These are phyloP conservation scores for Stenichneumon culpator DNA, from an alignment of 2,888 invertebrate species.

Conservation along the genomic window DNA sequence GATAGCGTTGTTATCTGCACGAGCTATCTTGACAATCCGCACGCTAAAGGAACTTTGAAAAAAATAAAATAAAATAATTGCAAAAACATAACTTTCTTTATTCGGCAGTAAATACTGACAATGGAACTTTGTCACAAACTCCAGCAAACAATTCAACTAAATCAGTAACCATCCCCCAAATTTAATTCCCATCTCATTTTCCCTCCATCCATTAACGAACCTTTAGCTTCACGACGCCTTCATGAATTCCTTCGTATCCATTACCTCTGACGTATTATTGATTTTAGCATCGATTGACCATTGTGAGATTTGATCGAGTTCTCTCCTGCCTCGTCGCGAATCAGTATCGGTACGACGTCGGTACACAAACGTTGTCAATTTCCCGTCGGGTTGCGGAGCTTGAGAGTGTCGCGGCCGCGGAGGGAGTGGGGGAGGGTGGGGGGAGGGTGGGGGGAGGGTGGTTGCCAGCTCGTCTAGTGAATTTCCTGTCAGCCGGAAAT, in stretches of 20 bases:
- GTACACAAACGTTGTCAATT: conserved; percentile 42
- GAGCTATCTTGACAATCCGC: too few species aligned
- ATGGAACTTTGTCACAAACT: not conserved
- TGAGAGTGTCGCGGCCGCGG: not conserved
- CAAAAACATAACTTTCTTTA: not conserved
- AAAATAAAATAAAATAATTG: not conserved
- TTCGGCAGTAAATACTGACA: too few species aligned
- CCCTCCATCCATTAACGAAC: too few species aligned
- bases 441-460: not conserved
- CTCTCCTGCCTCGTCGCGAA: not conserved
- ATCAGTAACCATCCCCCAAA: too few species aligned
- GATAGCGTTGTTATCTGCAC: too few species aligned
- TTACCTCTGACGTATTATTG: not conserved
- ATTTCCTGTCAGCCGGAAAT: conserved; percentile 65
- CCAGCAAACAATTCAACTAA: too few species aligned
- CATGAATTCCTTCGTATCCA: too few species aligned
- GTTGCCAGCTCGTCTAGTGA: conserved; percentile 50
- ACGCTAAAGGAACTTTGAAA: too few species aligned
- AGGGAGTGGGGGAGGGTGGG: too few species aligned
- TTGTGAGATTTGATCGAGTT: not conserved
- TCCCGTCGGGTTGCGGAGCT: conserved; percentile 11
- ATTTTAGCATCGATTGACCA: not conserved
- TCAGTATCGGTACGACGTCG: not conserved
- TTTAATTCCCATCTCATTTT: too few species aligned
- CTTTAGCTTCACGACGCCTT: too few species aligned